Evolutionary conservation across 2,113 vertebrate genomes (phyloP), one percentile per base, ranked within the genome.

Genomic region (Odontophorus gujanensis): DNA sequence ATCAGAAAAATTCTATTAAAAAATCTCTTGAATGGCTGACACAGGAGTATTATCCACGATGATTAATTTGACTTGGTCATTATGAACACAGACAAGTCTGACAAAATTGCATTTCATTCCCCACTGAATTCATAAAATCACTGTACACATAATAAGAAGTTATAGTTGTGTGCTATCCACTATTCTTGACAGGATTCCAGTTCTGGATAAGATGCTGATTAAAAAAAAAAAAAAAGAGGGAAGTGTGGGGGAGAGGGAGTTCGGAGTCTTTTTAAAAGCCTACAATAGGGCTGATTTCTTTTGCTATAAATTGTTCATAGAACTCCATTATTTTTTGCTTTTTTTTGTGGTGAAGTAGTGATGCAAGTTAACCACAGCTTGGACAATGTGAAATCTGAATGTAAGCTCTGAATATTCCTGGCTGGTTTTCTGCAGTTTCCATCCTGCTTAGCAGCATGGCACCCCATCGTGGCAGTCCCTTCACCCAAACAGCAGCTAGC

Each of bases 1-100:
- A 98, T 99, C 98, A 98, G 98, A 98, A 98, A 99, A 99, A 99
- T 99, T 99, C 98, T 98, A 99, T 99, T 99, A 99, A 98, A 98
- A 99, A 94, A 98, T 97, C 98, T 98, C 98, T 98, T 98, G 98
- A 98, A 98, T 97, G 97, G 98, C 98, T 98, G 98, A 99, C 98
- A 98, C 98, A 97, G 97, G 98, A 98, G 98, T 98, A 98, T 99
- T 98, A 98, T 99, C 99, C 98, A 97, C 96, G 96, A 98, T 99
- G 98, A 99, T 99, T 99, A 98, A 99, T 99, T 99, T 98, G 98
- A 98, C 98, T 98, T 97, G 97, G 98, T 98, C 98, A 98, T 98
- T 99, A 99, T 98, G 98, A 99, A 98, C 98, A 98, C 98, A 98
- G 98, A 98, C 98, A 98, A 98, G 98, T 98, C 98, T 97, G 97